Base-by-base conservation (phyloP, 2,797 vertebrate genomes). In the Epinephelus malabaricus region DNA sequence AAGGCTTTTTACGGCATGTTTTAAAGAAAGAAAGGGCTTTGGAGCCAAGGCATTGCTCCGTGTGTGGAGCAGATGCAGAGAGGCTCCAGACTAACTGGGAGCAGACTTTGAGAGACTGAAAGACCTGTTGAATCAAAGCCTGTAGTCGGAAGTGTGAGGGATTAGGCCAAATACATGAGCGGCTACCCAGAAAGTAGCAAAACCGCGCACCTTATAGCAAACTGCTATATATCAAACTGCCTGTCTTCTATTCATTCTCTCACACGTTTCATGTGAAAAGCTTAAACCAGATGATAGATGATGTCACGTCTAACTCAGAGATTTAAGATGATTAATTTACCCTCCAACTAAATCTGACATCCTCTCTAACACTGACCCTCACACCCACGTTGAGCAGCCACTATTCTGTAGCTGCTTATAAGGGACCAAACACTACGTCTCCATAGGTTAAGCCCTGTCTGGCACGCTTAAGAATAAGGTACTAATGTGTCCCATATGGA, bases 1-100 rank as follows among this genome's bases (percentile, higher is more conserved):
- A 82, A 72, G 69, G 69, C 47, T 72, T 93, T 93, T 94, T 87
- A 90, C 76, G 1, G 86, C 76, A 34, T 71, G 91, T 88, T 86
- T 86, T 85, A 69, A 84, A 83, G 71, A 90, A 86, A 87, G 77
- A 88, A 88, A 87, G 58, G 70, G 34, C 56, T 79, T 83, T 77
- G 81, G 84, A 90, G 86, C 79, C 73, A 77, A 76, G 67, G 76
- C 81, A 17, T 62, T 63, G 78, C 87, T 80, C 66, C 79, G 92
- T 92, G 90, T 95, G 95, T 58, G 72, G 56, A 94, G 89, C 95
- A 96, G 94, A 96, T 96, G 95, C 91, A 93, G 84, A 85, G 78
- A 76, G 90, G 85, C 92, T 94, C 89, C 92, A 90, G 86, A 89
- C 93, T 91, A 93, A 92, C 92, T 94, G 93, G 92, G 93, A 94